Base-by-base conservation (phyloP, 2,797 vertebrate genomes). In the Oophaga sylvatica region DNA sequence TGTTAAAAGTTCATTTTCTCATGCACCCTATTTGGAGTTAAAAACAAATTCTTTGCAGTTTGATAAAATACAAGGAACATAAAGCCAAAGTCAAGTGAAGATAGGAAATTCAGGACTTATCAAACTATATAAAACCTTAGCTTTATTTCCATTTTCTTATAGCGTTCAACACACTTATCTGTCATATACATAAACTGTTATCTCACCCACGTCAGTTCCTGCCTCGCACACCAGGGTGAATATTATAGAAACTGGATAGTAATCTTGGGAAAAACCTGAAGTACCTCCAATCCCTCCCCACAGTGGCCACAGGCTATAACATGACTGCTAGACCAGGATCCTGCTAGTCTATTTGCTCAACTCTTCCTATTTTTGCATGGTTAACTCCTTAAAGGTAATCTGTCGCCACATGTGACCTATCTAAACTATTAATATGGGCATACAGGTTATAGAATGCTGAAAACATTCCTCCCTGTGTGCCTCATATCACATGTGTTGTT, bases 1-100 rank as follows among this genome's bases (percentile, higher is more conserved):
- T 77, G 86, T 77, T 77, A 65, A 71, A 62, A 87, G 41, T 82
- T 76, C 67, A 15, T 16, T 6, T 70, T 81, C 41, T 76, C 7
- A 9, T n/a, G 59, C 31, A 60, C 56, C 48, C 62, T 73, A 41
- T 68, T 73, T 48, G 48, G 57, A 65, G 63, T 17, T 53, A 53
- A 53, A 45, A 63, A 26, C 20, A 26, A 60, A 48, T 84, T 26
- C 6, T 73, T 15, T 76, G 35, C 22, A 19, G 22, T 22, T 17
- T 62, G 71, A 76, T 63, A 29, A 41, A 75, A 3, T n/a, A 63
- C 26, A 65, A 65, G 13, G 4, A 8, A 48, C 5, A 13, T 62
- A 63, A 7, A 80, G 13, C 35, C 15, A 62, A 22, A 11, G 10
- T 11, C 31, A 7, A 63, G 17, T 7, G 31, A 0, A 10, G 29